These are phyloP conservation scores for Entomobrya proxima DNA, from an alignment of 2,888 invertebrate species.

Conservation along the genomic window DNA sequence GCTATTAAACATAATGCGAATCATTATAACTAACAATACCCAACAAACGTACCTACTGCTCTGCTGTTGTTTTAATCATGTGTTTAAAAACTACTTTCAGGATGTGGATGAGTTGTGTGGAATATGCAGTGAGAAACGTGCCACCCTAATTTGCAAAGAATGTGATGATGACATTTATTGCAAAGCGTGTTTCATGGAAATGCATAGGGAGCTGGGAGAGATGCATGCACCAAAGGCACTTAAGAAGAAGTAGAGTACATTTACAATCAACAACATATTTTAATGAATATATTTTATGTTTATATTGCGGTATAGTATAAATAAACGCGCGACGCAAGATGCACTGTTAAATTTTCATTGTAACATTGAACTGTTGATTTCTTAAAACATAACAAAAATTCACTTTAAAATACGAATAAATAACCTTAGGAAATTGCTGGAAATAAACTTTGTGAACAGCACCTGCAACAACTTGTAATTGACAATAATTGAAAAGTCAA, in stretches of 20 bases:
- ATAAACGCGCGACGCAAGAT: too few species aligned
- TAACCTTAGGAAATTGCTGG: too few species aligned
- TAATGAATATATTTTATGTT: background rate
- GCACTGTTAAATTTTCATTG: too few species aligned
- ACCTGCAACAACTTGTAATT: too few species aligned
- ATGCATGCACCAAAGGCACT: constrained; percentile 63
- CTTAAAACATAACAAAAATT: too few species aligned
- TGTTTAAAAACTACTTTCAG: constrained; percentile 36
- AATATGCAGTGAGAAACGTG: constrained; percentile 88
- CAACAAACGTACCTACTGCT: background rate
- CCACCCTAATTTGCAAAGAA: constrained; percentile 84
- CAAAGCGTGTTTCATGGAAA: constrained; percentile 84
- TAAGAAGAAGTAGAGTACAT: constrained; percentile 30
- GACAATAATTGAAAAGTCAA: too few species aligned
- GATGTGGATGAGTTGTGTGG: constrained; percentile 88
- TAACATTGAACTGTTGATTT: too few species aligned
- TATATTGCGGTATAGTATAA: too few species aligned
- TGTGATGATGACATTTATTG: constrained; percentile 91
- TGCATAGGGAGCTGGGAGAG: constrained; percentile 80
- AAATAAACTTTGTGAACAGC: too few species aligned
- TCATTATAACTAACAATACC: background rate
- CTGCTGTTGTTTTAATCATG: background rate
- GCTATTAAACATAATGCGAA: background rate
- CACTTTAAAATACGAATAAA: too few species aligned
- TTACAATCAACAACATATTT: constrained; percentile 35